Base-by-base conservation (phyloP, 2,888 invertebrate genomes). In the Sphecodes monilicornis region DNA sequence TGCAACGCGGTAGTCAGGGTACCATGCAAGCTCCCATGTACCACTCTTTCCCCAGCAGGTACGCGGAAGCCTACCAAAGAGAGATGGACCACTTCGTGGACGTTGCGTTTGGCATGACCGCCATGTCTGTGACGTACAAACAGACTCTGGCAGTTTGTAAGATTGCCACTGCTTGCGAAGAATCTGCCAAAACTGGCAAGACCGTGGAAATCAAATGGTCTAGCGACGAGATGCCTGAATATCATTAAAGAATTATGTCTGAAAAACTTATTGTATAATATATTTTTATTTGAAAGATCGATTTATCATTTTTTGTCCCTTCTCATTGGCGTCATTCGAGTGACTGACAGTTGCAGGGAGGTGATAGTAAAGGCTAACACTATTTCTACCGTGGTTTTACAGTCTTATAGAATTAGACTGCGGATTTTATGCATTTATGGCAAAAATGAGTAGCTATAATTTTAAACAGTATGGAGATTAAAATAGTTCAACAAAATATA, bases 81-180 rank as follows among this genome's bases (percentile, higher is more conserved):
- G 96, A 96, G 91, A 93, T 96, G 89, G 96, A 96, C n/a, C 96
- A 96, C 91, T 97, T 97, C 92, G 90, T 97, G 73, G 95, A 96
- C 85, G 95, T 96, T 22, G 94, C 96, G 1, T 95, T 95, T 87
- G 95, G 96, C 95, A 95, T 94, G 84, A 91, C 88, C 0, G 86
- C 94, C n/a, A 80, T 93, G 1, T 91, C 93, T 0, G 95, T 97
- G 1, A 95, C 95, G 3, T 95, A 95, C 39, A 95, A 95, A 89
- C 96, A 96, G 88, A 96, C 95, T 3, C 92, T 96, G 43, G 96
- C 96, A 0, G 95, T 96, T 26, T 95, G 95, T 86, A 96, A 96
- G 92, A 96, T 97, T 72, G 96, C 96, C 1, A 94, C 95, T 0
- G 96, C 96, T 0, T 96, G 95, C 36, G 96, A 96, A 89, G 94